Evolutionary conservation across 1,140 invertebrate species (phyloP), one percentile per base, ranked within the genome.

Genomic region (Drosophila bipectinata): DNA sequence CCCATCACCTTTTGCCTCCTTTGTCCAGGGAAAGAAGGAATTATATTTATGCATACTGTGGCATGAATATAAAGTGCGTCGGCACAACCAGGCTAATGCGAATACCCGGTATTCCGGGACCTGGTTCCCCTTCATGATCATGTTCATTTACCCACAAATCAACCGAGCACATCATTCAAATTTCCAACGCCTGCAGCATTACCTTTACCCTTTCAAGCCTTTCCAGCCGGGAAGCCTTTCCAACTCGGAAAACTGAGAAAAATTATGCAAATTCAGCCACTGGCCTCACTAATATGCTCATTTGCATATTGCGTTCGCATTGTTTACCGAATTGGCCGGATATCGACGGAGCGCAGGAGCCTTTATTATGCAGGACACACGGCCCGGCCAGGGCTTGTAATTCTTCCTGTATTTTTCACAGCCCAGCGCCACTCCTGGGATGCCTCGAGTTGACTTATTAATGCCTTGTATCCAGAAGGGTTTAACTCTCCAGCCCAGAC

Each of bases 391-490:
- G 61, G 57, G 71, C 82, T 62, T 79, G 63, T 88, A 72, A 76
- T 83, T 76, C 74, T 68, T 72, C 55, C 59, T 59, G 63, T 63
- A 49, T 81, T 64, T 75, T 56, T 76, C 52, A 76, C 72, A 60
- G 41, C 48, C 62, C 68, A 48, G 51, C 62, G 47, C 62, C 57
- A 58, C 9, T 41, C 41, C 14, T 28, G 39, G 34, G 37, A 52
- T 14, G 57, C 67, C 73, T 68, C 69, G 83, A 59, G 51, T 83
- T 87, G 76, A 79, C 84, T 87, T 87, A 83, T 88, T 88, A 87
- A 88, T 88, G 83, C 76, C 75, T 24, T 41, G 59, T 55, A 67
- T 63, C 62, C 59, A 45, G 82, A 75, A 82, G 74, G 67, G 75
- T 61, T 83, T 45, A 48, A 66, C 61, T 61, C 63, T 64, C 39